Evolutionary conservation across 2,797 vertebrate genomes (phyloP).

Genomic region (Eulemur mongoz): DNA sequence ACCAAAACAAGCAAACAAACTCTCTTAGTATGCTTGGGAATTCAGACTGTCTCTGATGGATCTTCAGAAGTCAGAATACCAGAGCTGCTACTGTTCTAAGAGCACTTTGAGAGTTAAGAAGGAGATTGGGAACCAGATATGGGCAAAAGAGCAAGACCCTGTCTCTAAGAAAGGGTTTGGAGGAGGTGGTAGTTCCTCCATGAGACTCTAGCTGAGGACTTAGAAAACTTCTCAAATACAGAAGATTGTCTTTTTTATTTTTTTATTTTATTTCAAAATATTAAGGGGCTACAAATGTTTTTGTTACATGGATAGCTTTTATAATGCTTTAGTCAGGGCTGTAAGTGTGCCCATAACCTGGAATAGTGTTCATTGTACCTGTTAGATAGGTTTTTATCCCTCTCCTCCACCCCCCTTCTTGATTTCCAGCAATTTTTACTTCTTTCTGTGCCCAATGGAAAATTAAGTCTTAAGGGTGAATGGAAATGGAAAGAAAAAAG

Average conservation of each 20-base stretch:
- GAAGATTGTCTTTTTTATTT: background rate
- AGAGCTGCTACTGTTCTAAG: background rate
- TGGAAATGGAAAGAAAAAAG: background rate
- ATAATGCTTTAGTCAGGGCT: background rate
- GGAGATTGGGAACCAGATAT: accelerated
- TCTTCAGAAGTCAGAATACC: background rate
- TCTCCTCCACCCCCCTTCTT: background rate
- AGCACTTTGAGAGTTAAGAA: background rate
- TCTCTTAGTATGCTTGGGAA: background rate
- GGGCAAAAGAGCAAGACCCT: background rate
- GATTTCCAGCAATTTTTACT: background rate
- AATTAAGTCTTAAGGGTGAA: background rate
- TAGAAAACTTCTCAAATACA: background rate
- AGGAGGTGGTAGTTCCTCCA: background rate
- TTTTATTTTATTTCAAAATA: background rate
- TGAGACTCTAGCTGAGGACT: background rate
- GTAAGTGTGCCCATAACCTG: background rate
- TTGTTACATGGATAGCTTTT: background rate
- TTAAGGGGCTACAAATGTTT: background rate
- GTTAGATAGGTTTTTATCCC: background rate
- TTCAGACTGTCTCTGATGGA: background rate
- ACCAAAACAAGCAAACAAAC: background rate
- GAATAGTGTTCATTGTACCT: background rate
- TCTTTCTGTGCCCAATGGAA: background rate
- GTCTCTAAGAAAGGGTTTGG: background rate